Base-by-base conservation (phyloP, 2,113 vertebrate genomes). In the Ictidomys tridecemlineatus region DNA sequence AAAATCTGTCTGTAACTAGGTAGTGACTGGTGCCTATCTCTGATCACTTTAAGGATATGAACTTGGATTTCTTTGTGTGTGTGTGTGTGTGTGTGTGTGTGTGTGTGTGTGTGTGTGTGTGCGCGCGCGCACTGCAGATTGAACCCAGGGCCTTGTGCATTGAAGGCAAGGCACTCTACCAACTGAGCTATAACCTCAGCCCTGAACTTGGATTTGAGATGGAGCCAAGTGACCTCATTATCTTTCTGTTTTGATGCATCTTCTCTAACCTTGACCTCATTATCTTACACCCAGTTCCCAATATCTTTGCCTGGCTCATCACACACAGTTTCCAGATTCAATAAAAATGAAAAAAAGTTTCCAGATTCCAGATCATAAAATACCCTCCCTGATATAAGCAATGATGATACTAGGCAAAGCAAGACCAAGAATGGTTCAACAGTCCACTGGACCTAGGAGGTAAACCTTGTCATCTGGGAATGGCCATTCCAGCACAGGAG, bases 391-490 rank as follows among this genome's bases (percentile, higher is more conserved):
- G n/a, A 85, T 92, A 17, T 74, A 95, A 92, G 30, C 20, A 18
- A 37, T 51, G 92, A 79, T 61, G 65, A 90, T 17, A 48, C 39
- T 42, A 78, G 34, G 63, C 34, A 78, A 97, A 83, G 82, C 70
- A 76, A 78, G 65, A 94, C 26, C 76, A 70, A 89, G 79, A 93
- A 86, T 85, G 20, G n/a, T 72, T 88, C 34, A n/a, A 17, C 72
- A 84, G 45, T 34, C 72, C 45, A 10, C 32, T 78, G 48, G 63
- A 92, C 20, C 42, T 74, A 93, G 61, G 39, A 82, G 84, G 92
- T 83, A 97, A 96, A 72, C 69, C 37, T 94, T 69, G 37, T 93
- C 30, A 0, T 89, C 83, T 2, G 22, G 79, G 91, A 94, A 97
- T 94, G 92, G 74, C 61, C 70, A 51, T 80, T 76, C 72, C 74